Percentiles rank a stretch among this genome's conserved stretches.
phyloP scores from a whole-genome alignment of 2,797 vertebrate species.

The Tarsius wallacei region DNA sequence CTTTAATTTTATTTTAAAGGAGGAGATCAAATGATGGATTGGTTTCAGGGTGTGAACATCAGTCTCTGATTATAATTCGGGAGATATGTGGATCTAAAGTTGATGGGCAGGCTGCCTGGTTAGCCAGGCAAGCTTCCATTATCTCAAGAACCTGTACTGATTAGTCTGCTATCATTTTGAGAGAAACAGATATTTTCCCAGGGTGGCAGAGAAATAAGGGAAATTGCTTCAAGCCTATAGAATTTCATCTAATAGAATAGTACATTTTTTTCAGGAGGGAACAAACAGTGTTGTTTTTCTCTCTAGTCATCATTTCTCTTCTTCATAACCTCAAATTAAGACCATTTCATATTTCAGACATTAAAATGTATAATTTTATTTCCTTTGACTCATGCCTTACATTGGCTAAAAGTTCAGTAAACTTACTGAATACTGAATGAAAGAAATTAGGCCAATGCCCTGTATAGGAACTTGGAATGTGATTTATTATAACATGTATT shows the following conservation, averaged over 20 bases:
- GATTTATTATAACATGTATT: neutral
- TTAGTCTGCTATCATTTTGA: conserved; percentile 69
- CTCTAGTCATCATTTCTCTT: neutral
- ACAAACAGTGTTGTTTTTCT: neutral
- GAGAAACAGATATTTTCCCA: conserved; percentile 74
- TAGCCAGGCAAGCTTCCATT: conserved; percentile 77
- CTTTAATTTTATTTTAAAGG: conserved; percentile 80
- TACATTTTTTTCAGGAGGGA: neutral
- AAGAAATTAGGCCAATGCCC: conserved; percentile 39
- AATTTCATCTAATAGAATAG: neutral
- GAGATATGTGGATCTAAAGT: conserved; percentile 83
- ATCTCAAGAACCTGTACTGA: conserved; percentile 65
- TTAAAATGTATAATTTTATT: neutral
- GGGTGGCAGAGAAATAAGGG: conserved; percentile 4
- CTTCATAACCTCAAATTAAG: neutral
- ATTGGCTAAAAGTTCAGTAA: conserved; percentile 28
- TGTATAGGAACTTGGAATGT: neutral
- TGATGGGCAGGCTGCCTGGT: conserved; percentile 81
- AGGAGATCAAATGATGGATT: conserved; percentile 79
- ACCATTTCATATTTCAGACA: conserved; percentile 18
- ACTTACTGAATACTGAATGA: conserved; percentile 16
- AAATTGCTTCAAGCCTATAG: neutral
- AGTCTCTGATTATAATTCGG: conserved; percentile 81
- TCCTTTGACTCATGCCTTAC: neutral
- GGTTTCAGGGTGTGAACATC: conserved; percentile 85